Evolutionary conservation across 1,140 invertebrate genomes (phyloP).

Genomic region (Pseudomyrmex dendroicus): DNA sequence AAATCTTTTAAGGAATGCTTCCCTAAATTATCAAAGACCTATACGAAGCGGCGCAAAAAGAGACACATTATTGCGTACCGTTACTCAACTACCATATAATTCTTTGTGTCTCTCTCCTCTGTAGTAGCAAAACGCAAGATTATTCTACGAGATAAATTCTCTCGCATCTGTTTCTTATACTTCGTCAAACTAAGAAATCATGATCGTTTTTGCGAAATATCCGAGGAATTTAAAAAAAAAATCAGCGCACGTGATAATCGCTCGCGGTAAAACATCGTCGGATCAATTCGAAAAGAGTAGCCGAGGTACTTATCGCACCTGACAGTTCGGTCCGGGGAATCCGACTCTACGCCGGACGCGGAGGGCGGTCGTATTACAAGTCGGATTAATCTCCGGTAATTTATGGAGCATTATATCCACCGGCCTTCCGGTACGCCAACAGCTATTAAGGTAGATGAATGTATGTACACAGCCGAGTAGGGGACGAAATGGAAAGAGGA

Average conservation of each 20-base stretch:
- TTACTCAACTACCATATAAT: not conserved
- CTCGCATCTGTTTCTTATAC: not conserved
- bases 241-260: not conserved
- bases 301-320: slow-evolving; percentile 34
- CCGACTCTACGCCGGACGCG: slow-evolving; percentile 17
- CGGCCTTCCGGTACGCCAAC: slow-evolving; percentile 63
- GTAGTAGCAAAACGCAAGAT: too few species aligned
- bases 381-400: slow-evolving; percentile 66
- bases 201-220: not conserved
- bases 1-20: slow-evolving; percentile 4
- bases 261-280: slow-evolving; percentile 5
- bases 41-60: not conserved
- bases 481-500: slow-evolving; percentile 15
- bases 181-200: not conserved
- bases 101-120: not conserved
- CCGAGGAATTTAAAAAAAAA: not conserved
- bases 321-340: slow-evolving; percentile 32
- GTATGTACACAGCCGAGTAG: slow-evolving; percentile 30
- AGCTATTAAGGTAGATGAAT: slow-evolving; percentile 53
- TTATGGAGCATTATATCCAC: slow-evolving; percentile 60
- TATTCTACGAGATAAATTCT: too few species aligned
- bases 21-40: slow-evolving; percentile 19
- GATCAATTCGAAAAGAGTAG: slow-evolving; percentile 6
- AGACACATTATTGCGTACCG: not conserved
- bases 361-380: slow-evolving; percentile 31